Percentiles rank a stretch among this genome's conserved stretches.
Conservation (phyloP, 2,888 invertebrate genomes). For the Therioaphis trifolii region DNA sequence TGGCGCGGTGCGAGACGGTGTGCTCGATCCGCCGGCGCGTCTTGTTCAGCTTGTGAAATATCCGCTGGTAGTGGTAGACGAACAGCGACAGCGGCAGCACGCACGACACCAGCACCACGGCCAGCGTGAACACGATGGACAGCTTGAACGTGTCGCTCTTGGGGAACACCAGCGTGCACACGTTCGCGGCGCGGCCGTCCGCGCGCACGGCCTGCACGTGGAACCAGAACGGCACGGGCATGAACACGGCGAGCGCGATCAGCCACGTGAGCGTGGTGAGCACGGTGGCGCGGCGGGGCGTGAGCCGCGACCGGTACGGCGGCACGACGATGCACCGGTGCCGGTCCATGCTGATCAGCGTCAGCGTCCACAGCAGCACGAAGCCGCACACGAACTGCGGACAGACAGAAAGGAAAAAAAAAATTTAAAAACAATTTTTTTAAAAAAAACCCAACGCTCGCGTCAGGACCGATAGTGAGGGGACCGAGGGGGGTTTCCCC, state of each 20-base stretch:
- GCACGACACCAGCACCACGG: constrained; percentile 71
- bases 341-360: constrained; percentile 73
- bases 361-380: constrained; percentile 73
- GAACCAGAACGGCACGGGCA: constrained; percentile 73
- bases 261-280: constrained; percentile 71
- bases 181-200: constrained; percentile 67
- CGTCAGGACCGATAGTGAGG: no score
- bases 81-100: constrained; percentile 72
- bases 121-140: constrained; percentile 71
- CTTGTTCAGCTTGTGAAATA: constrained; percentile 72
- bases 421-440: no score
- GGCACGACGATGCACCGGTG: constrained; percentile 73
- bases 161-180: constrained; percentile 73
- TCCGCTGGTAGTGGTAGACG: constrained; percentile 72
- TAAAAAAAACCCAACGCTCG: no score
- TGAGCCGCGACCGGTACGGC: constrained; percentile 72
- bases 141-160: constrained; percentile 69
- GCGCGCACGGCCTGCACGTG: constrained; percentile 66
- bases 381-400: constrained; percentile 73
- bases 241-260: constrained; percentile 70
- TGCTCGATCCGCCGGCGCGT: constrained; percentile 71
- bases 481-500: no score
- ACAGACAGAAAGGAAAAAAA: constrained; percentile 13
- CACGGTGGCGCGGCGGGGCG: constrained; percentile 69
- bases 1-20: constrained; percentile 10